These are phyloP conservation scores for Syrphus vitripennis DNA, from an alignment of 2,888 invertebrate genomes.

Conservation along the genomic window DNA sequence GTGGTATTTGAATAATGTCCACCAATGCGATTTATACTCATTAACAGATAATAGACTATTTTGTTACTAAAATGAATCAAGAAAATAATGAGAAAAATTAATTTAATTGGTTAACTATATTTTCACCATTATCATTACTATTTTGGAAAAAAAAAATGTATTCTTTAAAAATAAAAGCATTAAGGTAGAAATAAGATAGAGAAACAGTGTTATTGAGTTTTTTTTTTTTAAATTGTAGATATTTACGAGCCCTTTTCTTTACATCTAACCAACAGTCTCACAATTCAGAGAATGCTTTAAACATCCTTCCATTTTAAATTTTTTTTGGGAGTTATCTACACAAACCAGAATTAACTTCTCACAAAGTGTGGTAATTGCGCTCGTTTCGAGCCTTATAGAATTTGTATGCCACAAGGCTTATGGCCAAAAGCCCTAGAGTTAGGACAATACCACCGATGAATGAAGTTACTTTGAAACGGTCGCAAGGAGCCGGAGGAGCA, in stretches of 20 bases:
- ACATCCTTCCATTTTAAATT: constrained; percentile 24
- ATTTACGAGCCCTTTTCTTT: constrained; percentile 53
- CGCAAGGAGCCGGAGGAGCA: constrained; percentile 77
- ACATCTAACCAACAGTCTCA: constrained; percentile 60
- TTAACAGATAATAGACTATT: not conserved
- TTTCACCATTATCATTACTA: not conserved
- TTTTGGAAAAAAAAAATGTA: not conserved
- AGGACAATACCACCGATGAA: constrained; percentile 93
- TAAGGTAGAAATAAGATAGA: constrained; percentile 2
- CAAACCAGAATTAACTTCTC: constrained; percentile 79
- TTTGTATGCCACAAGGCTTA: constrained; percentile 91
- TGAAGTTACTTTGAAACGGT: constrained; percentile 88
- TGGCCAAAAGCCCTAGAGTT: constrained; percentile 89
- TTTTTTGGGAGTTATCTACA: constrained; percentile 42
- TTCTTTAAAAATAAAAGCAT: constrained; percentile 1
- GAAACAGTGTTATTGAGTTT: constrained; percentile 10
- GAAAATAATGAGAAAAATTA: not conserved
- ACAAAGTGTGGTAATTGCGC: constrained; percentile 94
- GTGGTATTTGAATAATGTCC: not conserved
- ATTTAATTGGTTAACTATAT: not conserved
- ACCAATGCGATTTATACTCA: not conserved
- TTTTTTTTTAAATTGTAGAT: constrained; percentile 46
- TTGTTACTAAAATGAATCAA: not conserved
- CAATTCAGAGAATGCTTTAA: constrained; percentile 41
- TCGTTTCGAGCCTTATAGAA: constrained; percentile 93